These are phyloP conservation scores for Cercocebus atys DNA, from an alignment of 2,113 vertebrate species.

Conservation along the genomic window DNA sequence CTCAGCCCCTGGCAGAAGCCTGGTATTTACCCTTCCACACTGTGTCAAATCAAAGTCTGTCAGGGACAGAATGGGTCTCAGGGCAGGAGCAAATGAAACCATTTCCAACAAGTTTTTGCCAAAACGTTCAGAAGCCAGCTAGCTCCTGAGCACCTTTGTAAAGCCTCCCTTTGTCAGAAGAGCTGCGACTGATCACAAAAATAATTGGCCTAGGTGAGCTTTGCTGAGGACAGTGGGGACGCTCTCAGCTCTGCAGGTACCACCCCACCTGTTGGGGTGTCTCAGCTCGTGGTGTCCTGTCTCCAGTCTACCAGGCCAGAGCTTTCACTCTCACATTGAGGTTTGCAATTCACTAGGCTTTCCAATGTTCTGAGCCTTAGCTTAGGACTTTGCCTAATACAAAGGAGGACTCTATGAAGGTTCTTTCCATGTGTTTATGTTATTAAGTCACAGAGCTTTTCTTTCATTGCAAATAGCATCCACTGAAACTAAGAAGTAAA, in stretches of 20 bases:
- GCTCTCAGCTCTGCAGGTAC: no score
- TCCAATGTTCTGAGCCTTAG: neutral
- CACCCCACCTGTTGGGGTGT: fast-evolving
- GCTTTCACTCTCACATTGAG: neutral
- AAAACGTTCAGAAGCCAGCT: neutral
- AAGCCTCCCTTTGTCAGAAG: neutral
- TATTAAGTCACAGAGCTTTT: neutral
- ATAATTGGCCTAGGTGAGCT: neutral
- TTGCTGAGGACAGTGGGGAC: neutral
- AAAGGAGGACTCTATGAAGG: neutral
- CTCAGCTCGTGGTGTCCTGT: no score
- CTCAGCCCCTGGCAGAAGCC: neutral
- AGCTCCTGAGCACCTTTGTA: neutral
- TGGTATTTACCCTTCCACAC: neutral
- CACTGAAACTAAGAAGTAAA: neutral
- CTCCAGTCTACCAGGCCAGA: neutral
- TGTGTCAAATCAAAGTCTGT: neutral
- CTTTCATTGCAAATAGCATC: neutral
- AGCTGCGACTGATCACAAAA: neutral
- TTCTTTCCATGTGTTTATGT: neutral
- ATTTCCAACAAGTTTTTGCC: neutral
- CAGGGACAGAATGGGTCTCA: neutral
- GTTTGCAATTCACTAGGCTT: neutral
- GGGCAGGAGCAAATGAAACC: neutral
- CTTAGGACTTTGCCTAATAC: neutral